phyloP scores from a whole-genome alignment of 2,888 invertebrate species.

The Polydrusus tereticollis region DNA sequence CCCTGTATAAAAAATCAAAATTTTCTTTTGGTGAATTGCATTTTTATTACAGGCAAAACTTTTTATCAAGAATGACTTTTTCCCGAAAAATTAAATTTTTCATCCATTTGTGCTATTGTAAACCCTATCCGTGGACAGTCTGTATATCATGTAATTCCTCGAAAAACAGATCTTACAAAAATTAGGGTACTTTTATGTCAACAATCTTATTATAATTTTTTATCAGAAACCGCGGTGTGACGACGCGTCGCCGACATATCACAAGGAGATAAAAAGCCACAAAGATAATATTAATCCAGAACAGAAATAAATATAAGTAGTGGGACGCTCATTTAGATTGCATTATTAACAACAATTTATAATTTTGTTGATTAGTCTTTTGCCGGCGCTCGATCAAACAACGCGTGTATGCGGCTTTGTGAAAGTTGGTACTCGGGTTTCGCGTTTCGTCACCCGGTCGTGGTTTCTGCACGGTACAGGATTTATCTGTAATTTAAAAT shows the following conservation, averaged over 20 bases:
- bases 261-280: conserved; percentile 24
- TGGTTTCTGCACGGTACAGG: background rate
- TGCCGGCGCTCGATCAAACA: conserved; percentile 33
- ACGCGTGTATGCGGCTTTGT: conserved; percentile 16
- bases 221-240: conserved; percentile 3
- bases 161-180: too few relatives aligned
- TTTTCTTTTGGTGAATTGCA: too few relatives aligned
- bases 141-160: too few relatives aligned
- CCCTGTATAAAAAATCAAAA: too few relatives aligned
- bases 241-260: background rate
- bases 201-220: conserved; percentile 1
- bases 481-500: background rate
- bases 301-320: conserved; percentile 41
- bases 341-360: conserved; percentile 45
- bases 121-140: too few relatives aligned
- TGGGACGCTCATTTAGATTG: conserved; percentile 39
- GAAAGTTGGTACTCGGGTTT: conserved; percentile 25
- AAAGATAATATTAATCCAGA: conserved; percentile 37
- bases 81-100: too few relatives aligned
- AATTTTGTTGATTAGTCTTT: conserved; percentile 42
- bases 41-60: too few relatives aligned
- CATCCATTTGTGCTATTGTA: too few relatives aligned
- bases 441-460: background rate
- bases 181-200: too few relatives aligned
- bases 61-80: too few relatives aligned